These are phyloP conservation scores for Hermatobates lingyangjiaoensis DNA, from an alignment of 1,140 invertebrate species.

Conservation along the genomic window DNA sequence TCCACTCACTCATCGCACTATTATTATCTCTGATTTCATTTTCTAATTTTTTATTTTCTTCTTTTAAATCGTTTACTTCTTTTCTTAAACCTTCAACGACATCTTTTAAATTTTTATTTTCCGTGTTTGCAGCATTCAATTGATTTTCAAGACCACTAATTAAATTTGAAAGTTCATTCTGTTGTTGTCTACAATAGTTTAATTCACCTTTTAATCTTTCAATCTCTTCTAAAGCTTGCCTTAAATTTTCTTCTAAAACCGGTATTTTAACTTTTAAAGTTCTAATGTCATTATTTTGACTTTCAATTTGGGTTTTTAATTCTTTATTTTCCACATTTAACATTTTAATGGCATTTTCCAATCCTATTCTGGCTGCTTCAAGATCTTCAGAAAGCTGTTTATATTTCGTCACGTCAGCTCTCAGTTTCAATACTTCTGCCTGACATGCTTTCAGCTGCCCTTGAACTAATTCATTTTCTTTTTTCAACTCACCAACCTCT, in stretches of 20 bases:
- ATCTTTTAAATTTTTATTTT: constrained; percentile 4
- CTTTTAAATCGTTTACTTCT: not conserved
- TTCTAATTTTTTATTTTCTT: not conserved
- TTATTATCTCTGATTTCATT: not conserved
- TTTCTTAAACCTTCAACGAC: not conserved
- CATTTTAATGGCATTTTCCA: too few relatives aligned
- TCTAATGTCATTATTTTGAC: too few relatives aligned
- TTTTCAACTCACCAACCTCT: not conserved
- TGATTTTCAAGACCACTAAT: not conserved
- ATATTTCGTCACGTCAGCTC: too few relatives aligned
- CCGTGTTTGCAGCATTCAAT: not conserved
- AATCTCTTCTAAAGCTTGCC: too few relatives aligned
- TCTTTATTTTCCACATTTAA: too few relatives aligned
- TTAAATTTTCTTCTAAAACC: too few relatives aligned
- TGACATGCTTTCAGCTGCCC: not conserved
- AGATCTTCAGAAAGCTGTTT: too few relatives aligned
- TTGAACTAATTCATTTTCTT: not conserved
- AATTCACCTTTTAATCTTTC: too few relatives aligned
- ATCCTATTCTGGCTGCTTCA: too few relatives aligned
- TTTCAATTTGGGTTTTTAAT: too few relatives aligned
- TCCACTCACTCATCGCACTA: not conserved
- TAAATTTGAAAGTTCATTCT: not conserved
- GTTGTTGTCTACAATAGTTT: not conserved
- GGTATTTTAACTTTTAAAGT: too few relatives aligned
- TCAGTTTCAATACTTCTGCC: not conserved